Base-by-base conservation (phyloP, 2,888 invertebrate genomes). In the Andrena marginata region DNA sequence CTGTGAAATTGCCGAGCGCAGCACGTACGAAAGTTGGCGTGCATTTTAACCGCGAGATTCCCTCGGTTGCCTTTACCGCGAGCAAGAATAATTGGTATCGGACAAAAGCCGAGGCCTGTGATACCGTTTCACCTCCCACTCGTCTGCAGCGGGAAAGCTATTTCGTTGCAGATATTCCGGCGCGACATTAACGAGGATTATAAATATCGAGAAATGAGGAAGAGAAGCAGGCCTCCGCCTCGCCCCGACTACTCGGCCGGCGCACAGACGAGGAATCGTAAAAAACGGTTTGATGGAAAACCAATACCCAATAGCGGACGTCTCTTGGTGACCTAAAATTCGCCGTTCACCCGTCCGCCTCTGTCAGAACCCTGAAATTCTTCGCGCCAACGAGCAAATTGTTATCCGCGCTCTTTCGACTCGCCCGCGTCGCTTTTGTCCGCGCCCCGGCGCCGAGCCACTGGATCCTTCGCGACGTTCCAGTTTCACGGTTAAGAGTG, bases 231-330 rank as follows among this genome's bases (percentile, higher is more conserved):
- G 42, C 48, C 54, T n/a, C 64, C 62, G 70, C 63, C 48, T 51
- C 59, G 26, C 35, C 70, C 26, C 42, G 48, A 20, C 49, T 26
- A 54, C 60, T 64, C 78, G 51, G 75, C 51, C 67, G 26, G 42
- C 71, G 63, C 75, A 42, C 67, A 35, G 69, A 73, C 16, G 51
- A 63, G 62, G 80, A 68, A 82, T 68, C 68, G 63, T 75, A 76
- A 77, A 84, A 82, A 82, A 73, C 67, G 75, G 84, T 86, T 87
- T 82, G 88, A 90, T 89, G 89, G 77, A 75, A 87, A 90, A 87
- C 85, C 90, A 86, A 90, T 90, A 89, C 69, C 86, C 88, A 81
- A 90, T 90, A 86, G 82, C 75, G 16, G 42, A 26, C 76, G 72
- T 76, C 63, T 64, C 56, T 65, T 29, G 77, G 42, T 80, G 86